A percentile compares a stretch with the other conserved stretches of the same genome.
phyloP scores from a whole-genome alignment of 2,797 vertebrate species.

The Epinephelus malabaricus region DNA sequence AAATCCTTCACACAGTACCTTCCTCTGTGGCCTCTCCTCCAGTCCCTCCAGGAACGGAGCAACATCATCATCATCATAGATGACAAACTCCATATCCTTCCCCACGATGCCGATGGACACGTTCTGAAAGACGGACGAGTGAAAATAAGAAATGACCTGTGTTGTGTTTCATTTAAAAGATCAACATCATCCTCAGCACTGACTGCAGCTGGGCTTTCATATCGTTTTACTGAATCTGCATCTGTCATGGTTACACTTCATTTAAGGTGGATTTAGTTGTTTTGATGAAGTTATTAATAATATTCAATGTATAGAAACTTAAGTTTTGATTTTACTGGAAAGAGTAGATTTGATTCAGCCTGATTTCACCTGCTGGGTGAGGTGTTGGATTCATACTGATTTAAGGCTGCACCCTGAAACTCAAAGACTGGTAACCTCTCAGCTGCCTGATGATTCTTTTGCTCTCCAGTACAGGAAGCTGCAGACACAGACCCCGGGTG shows the following conservation, averaged over 20 bases:
- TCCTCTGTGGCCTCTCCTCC: constrained; percentile 97
- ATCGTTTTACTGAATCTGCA: not conserved
- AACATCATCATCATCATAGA: constrained; percentile 97
- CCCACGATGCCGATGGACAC: constrained; percentile 98
- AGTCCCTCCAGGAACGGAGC: constrained; percentile 95
- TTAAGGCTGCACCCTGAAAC: not conserved
- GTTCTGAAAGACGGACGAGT: constrained; percentile 85
- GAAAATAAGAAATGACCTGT: not conserved
- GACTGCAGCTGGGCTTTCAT: not conserved
- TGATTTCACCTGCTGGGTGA: not conserved
- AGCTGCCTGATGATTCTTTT: too few species aligned
- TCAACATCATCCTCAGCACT: not conserved
- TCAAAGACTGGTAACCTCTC: too few species aligned
- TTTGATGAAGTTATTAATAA: not conserved
- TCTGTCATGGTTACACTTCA: too few species aligned
- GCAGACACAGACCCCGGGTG: too few species aligned
- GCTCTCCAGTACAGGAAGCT: too few species aligned
- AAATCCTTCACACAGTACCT: constrained; percentile 75
- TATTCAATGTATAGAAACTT: not conserved
- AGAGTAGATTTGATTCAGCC: not conserved
- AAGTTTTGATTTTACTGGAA: not conserved
- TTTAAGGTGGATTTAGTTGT: too few species aligned
- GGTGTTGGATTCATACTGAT: not conserved
- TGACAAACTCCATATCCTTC: constrained; percentile 96
- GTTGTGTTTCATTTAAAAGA: not conserved